Evolutionary conservation across 2,797 vertebrate species (phyloP), one percentile per base, ranked within the genome.

Genomic region (Brotogeris chrysoptera): DNA sequence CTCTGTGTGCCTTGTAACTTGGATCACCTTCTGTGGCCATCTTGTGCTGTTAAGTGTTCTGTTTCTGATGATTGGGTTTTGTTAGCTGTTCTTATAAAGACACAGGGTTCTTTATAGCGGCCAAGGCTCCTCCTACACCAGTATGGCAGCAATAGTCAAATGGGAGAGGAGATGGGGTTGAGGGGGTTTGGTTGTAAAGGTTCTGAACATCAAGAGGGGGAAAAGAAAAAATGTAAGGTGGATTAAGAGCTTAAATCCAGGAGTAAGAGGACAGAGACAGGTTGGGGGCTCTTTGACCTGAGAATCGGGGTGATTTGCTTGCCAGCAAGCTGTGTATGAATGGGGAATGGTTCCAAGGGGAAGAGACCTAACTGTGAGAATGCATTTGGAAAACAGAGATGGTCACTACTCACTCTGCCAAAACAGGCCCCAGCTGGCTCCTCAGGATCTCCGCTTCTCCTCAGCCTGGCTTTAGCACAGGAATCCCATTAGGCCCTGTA

Each of bases 371-470:
- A 18, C 19, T 57, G n/a, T 21, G 36, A 43, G 44, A 38, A 16
- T 5, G 18, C 11, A 38, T 64, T 50, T 55, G 85, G 17, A 10
- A 11, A 80, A 7, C 14, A 38, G 59, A 32, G 25, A 12, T 61
- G 61, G n/a, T 36, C 25, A 2, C 9, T 34, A 5, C 41, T 52
- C 36, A 21, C 2, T 27, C 81, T 55, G 25, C 24, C 77, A 88
- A 49, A 4, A 13, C 9, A 4, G 2, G 8, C 44, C 65, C 1
- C 4, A 50, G 52, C 38, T 14, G 50, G 1, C 34, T 38, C 43
- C 50, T 38, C 49, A 44, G 8, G 59, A 1, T 4, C 14, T 28
- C 1, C 6, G 30, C 59, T 32, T 60, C 64, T 65, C 2, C 49
- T 5, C 25, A 27, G 38, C 60, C 43, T 23, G 5, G 1, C n/a